Percentiles rank a stretch among this genome's conserved stretches.
These are phyloP conservation scores for Chrysolina haemoptera DNA, from an alignment of 2,888 invertebrate species.

Conservation along the genomic window DNA sequence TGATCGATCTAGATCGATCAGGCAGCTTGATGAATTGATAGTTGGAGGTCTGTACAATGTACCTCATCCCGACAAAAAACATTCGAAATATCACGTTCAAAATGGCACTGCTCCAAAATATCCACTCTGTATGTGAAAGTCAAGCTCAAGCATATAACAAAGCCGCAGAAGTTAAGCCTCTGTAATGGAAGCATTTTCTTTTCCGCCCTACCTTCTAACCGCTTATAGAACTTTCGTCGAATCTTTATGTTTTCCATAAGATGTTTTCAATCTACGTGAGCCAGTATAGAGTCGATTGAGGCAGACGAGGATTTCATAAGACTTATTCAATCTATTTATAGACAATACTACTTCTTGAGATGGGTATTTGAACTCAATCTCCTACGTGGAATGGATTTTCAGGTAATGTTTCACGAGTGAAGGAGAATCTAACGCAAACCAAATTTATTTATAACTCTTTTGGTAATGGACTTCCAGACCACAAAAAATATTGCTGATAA, in stretches of 20 bases:
- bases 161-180: conserved; percentile 4
- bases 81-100: no score
- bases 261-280: conserved; percentile 2
- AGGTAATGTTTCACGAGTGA: neutral
- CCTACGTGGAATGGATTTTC: neutral
- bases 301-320: neutral
- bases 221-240: conserved; percentile 3
- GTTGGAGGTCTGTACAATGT: no score
- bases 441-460: no score
- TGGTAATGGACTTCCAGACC: no score
- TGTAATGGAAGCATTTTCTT: neutral
- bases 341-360: neutral
- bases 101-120: neutral
- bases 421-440: neutral
- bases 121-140: neutral
- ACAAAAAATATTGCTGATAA: no score
- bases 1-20: no score
- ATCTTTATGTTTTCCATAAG: conserved; percentile 12
- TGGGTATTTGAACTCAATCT: neutral
- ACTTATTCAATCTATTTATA: conserved; percentile 3
- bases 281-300: neutral
- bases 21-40: no score
- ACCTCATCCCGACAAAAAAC: no score
- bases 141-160: neutral
- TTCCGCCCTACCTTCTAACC: neutral